Evolutionary conservation across 2,113 vertebrate genomes (phyloP), one percentile per base, ranked within the genome.

Genomic region (Halcyon senegalensis): DNA sequence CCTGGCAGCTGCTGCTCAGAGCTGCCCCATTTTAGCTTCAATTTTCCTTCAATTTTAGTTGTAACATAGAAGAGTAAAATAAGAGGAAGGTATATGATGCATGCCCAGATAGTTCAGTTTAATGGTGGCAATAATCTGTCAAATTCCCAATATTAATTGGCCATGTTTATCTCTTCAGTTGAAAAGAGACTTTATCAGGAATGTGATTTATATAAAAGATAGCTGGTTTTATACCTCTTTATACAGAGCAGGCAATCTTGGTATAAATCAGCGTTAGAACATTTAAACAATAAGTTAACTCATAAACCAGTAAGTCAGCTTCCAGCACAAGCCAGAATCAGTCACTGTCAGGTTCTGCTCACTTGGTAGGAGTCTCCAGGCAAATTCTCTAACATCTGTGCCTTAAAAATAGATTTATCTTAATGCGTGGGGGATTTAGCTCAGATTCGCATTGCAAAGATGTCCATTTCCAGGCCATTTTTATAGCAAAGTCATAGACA

Each of bases 191-290:
- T 87, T 78, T 90, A 89, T 91, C 77, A 79, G 83, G 67, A 87
- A 91, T 76, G 85, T 95, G 94, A 96, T 97, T 97, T 96, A 97
- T 95, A 87, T 46, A 86, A 85, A 90, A 91, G 90, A 96, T 84
- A 92, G 56, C 86, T 89, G 74, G 59, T 43, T 97, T 96, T 97
- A 93, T 91, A 90, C 55, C 48, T 96, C 84, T 90, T 97, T 94
- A 94, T 95, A 92, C 82, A 95, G 79, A 77, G 33, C 39, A 72
- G 70, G 44, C 48, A 87, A 82, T 94, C 74, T 97, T 90, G 44
- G 48, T 93, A 96, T 98, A 97, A 97, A 97, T 97, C 96, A 96
- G 75, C 94, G 95, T 96, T 96, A 97, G 92, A 94, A 59, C 95
- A 95, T 97, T 97, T 96, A 93, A 96, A 96, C 96, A 95, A 89